Evolutionary conservation across 2,797 vertebrate genomes (phyloP).

Genomic region (Crocodylus rhombifer): DNA sequence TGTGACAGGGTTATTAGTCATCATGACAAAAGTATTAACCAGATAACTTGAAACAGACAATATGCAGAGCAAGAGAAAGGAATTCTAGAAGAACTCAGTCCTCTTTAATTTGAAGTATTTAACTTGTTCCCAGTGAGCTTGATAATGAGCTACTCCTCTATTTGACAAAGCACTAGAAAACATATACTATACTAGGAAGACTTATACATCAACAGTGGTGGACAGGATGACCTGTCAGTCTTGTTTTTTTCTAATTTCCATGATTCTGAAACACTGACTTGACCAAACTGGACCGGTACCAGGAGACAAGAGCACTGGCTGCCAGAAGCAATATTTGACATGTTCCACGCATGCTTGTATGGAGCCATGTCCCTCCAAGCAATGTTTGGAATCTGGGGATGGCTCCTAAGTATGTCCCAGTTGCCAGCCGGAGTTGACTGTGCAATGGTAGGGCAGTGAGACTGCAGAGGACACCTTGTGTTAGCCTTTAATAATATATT

Average conservation of each 20-base stretch:
- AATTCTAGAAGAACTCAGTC: slow-evolving; percentile 67
- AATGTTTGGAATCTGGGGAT: neutral
- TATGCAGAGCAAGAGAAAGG: slow-evolving; percentile 63
- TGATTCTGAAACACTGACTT: neutral
- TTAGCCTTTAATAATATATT: neutral
- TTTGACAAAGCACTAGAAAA: neutral
- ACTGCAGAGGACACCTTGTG: neutral
- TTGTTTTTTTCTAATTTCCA: neutral
- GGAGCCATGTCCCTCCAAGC: neutral
- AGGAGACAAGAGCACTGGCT: neutral
- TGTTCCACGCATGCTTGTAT: neutral
- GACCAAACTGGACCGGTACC: neutral
- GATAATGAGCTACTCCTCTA: neutral
- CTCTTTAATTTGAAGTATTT: slow-evolving; percentile 29
- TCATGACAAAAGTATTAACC: slow-evolving; percentile 71
- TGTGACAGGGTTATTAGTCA: slow-evolving; percentile 68
- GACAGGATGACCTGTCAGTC: neutral
- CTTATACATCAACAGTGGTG: accelerated
- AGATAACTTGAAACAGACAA: slow-evolving; percentile 79
- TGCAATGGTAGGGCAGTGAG: neutral
- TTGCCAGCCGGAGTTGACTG: neutral
- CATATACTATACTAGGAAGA: neutral
- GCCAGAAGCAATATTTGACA: neutral
- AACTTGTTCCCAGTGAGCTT: slow-evolving; percentile 21
- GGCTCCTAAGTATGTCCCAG: neutral